These are phyloP conservation scores for Scaptomyza flava DNA, from an alignment of 2,888 invertebrate species.

Conservation along the genomic window DNA sequence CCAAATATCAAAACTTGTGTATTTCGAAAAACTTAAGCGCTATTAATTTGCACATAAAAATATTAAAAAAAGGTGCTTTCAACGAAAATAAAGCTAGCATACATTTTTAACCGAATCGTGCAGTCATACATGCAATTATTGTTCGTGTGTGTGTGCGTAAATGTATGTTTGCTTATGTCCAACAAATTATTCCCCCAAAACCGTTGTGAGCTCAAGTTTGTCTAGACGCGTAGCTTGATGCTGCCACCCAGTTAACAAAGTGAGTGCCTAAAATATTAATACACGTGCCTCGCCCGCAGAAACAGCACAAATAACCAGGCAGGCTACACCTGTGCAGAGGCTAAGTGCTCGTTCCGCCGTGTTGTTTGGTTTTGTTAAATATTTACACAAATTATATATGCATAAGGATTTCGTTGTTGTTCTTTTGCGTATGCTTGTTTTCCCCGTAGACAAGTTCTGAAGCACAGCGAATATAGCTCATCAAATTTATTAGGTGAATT, in stretches of 20 bases:
- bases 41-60: background rate
- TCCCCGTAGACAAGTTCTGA: conserved; percentile 42
- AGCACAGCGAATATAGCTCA: conserved; percentile 20
- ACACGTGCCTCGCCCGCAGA: conserved; percentile 32
- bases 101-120: background rate
- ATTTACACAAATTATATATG: conserved; percentile 66
- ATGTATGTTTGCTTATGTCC: conserved; percentile 11
- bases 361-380: conserved; percentile 53
- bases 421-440: conserved; percentile 11
- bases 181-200: conserved; percentile 10
- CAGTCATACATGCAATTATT: background rate
- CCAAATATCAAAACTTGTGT: conserved; percentile 15
- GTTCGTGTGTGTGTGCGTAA: conserved; percentile 2
- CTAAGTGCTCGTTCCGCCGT: conserved; percentile 25
- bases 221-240: conserved; percentile 47
- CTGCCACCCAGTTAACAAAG: conserved; percentile 45
- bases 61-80: background rate
- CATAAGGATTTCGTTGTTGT: conserved; percentile 46
- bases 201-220: conserved; percentile 20
- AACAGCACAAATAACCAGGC: conserved; percentile 7
- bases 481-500: conserved; percentile 19
- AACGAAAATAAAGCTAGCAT: background rate
- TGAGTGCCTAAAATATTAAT: conserved; percentile 61
- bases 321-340: conserved; percentile 27
- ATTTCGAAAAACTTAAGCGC: conserved; percentile 10